Evolutionary conservation across 1,140 invertebrate genomes (phyloP).

Genomic region (Trachelipus rathkii): DNA sequence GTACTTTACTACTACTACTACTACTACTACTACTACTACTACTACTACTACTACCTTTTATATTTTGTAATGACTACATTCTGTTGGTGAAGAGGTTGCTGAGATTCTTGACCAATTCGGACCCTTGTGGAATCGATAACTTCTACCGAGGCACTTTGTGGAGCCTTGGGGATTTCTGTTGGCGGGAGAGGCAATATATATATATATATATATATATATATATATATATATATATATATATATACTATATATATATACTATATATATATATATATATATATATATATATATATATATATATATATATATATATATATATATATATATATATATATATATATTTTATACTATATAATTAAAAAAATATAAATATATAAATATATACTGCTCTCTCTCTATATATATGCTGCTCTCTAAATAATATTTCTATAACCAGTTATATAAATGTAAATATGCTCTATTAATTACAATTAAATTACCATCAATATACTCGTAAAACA

Average conservation of each 20-base stretch:
- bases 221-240: slow-evolving; percentile 6
- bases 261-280: no score
- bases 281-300: background rate
- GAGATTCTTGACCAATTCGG: slow-evolving; percentile 64
- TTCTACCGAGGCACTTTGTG: slow-evolving; percentile 70
- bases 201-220: background rate
- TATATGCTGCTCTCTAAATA: no score
- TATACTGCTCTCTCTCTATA: no score
- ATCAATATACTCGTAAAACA: no score
- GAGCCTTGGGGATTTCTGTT: slow-evolving; percentile 70
- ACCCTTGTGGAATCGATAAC: slow-evolving; percentile 76
- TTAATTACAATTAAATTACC: no score
- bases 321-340: slow-evolving; percentile 3
- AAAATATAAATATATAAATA: background rate
- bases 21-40: no score
- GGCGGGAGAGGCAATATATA: background rate
- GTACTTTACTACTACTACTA: no score
- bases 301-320: slow-evolving; percentile 5
- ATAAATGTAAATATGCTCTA: no score
- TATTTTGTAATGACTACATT: slow-evolving; percentile 81
- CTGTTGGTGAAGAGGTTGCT: slow-evolving; percentile 52
- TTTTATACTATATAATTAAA: background rate
- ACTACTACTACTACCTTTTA: slow-evolving; percentile 61
- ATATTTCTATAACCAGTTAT: no score
- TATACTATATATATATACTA: no score